Base-by-base conservation (phyloP, 1,140 invertebrate species). In the Dendrolimus kikuchii region DNA sequence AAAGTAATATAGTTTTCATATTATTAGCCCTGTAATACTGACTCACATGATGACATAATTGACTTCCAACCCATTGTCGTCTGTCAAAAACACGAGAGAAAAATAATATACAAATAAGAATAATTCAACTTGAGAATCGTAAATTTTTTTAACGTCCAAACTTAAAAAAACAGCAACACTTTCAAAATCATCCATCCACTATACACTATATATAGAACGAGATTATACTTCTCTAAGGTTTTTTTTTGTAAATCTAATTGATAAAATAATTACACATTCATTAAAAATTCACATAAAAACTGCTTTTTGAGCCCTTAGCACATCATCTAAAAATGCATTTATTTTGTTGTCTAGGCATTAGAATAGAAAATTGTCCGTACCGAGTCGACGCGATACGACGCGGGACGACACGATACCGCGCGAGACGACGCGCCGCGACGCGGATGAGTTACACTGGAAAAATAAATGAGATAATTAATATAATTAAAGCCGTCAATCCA, bases 261-360 rank as follows among this genome's bases (percentile, higher is more conserved):
- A 55, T 57, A 59, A 55, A 57, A 60, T 62, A 62, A 64, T 71
- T 44, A 55, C 53, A 53, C 77, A 80, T 74, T 66, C 73, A 81
- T 79, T 77, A 80, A 74, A 69, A 77, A 82, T 79, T 81, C 77
- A 77, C 74, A 81, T 81, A 79, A 72, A 79, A 83, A 77, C 76
- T 79, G 76, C 74, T 71, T 68, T 23, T 81, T 82, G 78, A 83
- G 78, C 77, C 78, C 78, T 66, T 53, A 58, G 73, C 68, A 80
- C 74, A 68, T 68, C 67, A 72, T 73, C 69, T 71, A 57, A 59
- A 77, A 78, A 77, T 77, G 78, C 75, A 73, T 70, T 61, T 57
- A 58, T 46, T 10, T 53, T 55, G 57, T 50, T 57, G 47, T 23
- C 23, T 23, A 23, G 23, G 23, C 23, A 23, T 23, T 23, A 23